These are phyloP conservation scores for Coenonympha glycerion DNA, from an alignment of 2,888 invertebrate genomes.

Conservation along the genomic window DNA sequence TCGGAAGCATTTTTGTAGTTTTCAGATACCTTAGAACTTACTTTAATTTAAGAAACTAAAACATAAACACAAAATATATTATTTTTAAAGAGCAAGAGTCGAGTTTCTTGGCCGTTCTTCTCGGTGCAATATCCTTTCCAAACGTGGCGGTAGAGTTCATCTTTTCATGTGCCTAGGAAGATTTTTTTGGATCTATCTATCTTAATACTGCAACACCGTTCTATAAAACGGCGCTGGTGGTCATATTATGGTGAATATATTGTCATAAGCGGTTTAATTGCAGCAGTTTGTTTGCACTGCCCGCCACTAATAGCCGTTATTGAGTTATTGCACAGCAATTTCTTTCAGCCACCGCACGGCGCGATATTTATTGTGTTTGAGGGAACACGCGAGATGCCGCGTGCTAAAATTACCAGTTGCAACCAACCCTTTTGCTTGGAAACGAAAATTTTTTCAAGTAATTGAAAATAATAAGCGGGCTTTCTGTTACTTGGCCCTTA, in stretches of 20 bases:
- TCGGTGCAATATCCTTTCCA: no score
- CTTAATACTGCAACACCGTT: no score
- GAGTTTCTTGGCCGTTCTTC: no score
- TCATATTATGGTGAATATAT: constrained; percentile 26
- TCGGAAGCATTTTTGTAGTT: no score
- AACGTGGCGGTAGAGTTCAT: no score
- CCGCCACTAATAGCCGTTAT: constrained; percentile 54
- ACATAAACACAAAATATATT: no score
- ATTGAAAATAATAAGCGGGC: background rate
- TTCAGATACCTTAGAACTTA: no score
- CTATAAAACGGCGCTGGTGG: constrained; percentile 3
- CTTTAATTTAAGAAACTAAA: no score
- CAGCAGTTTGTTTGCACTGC: constrained; percentile 61
- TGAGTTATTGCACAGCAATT: constrained; percentile 63
- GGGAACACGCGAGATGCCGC: constrained; percentile 30
- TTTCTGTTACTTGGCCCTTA: no score
- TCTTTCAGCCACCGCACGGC: constrained; percentile 45
- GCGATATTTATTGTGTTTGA: constrained; percentile 35
- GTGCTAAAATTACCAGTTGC: constrained; percentile 22
- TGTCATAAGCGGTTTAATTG: constrained; percentile 50
- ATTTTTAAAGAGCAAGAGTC: no score
- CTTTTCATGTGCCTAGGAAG: no score
- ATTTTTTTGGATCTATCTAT: no score
- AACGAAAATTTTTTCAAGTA: background rate
- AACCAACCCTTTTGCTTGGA: constrained; percentile 15